A percentile compares a stretch with the other conserved stretches of the same genome.
Evolutionary conservation across 2,113 vertebrate genomes (phyloP).

Genomic region (Epinephelus cyanopodus): DNA sequence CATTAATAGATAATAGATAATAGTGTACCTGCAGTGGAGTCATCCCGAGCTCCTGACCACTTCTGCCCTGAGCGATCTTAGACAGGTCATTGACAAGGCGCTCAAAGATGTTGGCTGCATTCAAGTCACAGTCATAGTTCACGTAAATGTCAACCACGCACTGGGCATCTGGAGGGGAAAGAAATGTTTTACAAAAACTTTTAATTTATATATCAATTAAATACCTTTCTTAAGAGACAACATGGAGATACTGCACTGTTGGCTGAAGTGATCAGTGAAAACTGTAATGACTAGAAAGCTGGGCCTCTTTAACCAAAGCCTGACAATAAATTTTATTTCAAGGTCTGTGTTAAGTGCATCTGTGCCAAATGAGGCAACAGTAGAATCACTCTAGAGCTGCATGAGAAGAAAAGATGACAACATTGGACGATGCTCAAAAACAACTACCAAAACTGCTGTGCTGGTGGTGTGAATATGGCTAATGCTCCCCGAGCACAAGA

Average conservation of each 20-base stretch:
- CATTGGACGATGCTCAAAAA: too few relatives aligned
- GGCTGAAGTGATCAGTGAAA: background rate
- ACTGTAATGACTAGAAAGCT: background rate
- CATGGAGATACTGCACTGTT: background rate
- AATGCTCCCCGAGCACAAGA: background rate
- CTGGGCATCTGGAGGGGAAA: slow-evolving; percentile 90
- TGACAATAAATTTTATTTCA: too few relatives aligned
- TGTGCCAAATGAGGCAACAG: too few relatives aligned
- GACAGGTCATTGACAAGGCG: slow-evolving; percentile 97
- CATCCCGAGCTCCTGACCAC: slow-evolving; percentile 97
- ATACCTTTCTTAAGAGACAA: background rate
- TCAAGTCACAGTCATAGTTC: slow-evolving; percentile 98
- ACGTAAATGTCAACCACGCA: slow-evolving; percentile 99
- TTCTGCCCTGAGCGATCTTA: slow-evolving; percentile 97
- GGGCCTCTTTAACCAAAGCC: background rate
- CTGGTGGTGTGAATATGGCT: background rate
- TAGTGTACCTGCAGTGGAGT: slow-evolving; percentile 91
- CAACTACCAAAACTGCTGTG: background rate
- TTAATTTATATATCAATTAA: background rate
- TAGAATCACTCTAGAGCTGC: too few relatives aligned
- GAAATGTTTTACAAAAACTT: background rate
- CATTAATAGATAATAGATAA: too few relatives aligned
- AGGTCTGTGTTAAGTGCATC: too few relatives aligned
- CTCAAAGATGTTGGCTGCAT: slow-evolving; percentile 98
- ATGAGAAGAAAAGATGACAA: too few relatives aligned